phyloP scores from a whole-genome alignment of 2,888 invertebrate genomes.

The Pherbina coryleti region DNA sequence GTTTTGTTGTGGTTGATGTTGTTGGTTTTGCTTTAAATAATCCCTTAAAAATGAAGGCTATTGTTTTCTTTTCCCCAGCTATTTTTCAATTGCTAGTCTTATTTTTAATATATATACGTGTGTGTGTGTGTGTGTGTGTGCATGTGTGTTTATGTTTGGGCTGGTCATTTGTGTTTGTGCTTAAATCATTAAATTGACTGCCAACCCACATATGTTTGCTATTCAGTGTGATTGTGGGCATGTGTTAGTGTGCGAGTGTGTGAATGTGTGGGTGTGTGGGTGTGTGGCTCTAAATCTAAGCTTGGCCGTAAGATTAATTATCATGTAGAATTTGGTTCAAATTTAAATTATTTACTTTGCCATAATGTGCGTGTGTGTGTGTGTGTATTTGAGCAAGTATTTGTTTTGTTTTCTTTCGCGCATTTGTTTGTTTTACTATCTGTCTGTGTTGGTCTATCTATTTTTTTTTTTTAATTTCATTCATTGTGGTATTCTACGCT shows the following conservation, averaged over 20 bases:
- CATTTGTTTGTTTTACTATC: not conserved
- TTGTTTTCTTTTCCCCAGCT: too few species aligned
- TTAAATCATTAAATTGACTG: not conserved
- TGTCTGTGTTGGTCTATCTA: not conserved
- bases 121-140: too few species aligned
- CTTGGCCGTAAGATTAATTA: constrained; percentile 15
- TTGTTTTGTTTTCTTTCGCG: not conserved
- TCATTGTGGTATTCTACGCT: not conserved
- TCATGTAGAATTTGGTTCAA: constrained; percentile 18
- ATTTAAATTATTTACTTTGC: constrained; percentile 19
- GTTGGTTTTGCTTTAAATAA: too few species aligned
- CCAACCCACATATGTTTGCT: not conserved
- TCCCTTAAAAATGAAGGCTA: too few species aligned
- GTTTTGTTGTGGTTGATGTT: too few species aligned
- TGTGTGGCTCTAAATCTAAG: constrained; percentile 16
- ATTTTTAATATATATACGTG: too few species aligned
- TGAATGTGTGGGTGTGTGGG: not conserved
- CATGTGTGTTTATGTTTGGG: too few species aligned
- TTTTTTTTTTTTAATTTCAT: not conserved
- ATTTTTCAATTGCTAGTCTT: too few species aligned
- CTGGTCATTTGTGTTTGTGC: too few species aligned
- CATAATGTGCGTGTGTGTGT: not conserved
- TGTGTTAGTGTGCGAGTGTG: not conserved
- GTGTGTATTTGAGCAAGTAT: not conserved
- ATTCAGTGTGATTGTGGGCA: not conserved